These are phyloP conservation scores for Harpegnathos saltator DNA, from an alignment of 1,140 invertebrate genomes.

Conservation along the genomic window DNA sequence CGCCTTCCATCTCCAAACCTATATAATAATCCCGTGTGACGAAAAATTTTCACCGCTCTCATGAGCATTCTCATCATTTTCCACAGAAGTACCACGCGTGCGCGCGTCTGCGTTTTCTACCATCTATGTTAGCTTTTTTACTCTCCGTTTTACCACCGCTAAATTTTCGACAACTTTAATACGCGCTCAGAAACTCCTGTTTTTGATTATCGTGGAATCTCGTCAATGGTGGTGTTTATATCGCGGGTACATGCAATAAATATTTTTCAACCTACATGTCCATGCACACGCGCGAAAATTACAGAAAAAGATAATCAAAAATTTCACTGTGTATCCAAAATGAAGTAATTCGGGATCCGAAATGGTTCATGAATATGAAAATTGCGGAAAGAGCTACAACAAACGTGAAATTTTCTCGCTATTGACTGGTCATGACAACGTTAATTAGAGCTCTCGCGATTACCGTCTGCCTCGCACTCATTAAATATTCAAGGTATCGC, in stretches of 20 bases:
- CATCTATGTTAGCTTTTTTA: background rate
- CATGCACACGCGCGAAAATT: background rate
- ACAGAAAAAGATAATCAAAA: background rate
- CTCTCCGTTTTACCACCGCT: background rate
- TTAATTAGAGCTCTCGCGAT: slow-evolving; percentile 48
- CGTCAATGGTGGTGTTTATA: background rate
- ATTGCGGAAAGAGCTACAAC: background rate
- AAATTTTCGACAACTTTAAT: slow-evolving; percentile 30
- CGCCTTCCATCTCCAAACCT: slow-evolving; percentile 12
- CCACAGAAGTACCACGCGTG: background rate
- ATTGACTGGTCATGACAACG: slow-evolving; percentile 34
- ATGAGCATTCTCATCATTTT: slow-evolving; percentile 34
- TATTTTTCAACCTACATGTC: background rate
- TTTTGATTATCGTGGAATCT: background rate
- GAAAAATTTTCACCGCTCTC: slow-evolving; percentile 52
- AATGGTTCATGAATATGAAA: background rate
- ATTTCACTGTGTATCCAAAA: background rate
- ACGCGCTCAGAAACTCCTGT: background rate
- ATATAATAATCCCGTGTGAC: slow-evolving; percentile 56
- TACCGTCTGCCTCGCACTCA: slow-evolving; percentile 29
- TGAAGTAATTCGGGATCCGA: background rate
- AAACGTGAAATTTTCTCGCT: background rate
- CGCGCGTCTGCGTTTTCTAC: slow-evolving; percentile 20
- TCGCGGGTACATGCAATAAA: background rate
- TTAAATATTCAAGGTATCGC: slow-evolving; percentile 41